Base-by-base conservation (phyloP, 1,140 invertebrate species). In the Pogonomyrmex californicus region DNA sequence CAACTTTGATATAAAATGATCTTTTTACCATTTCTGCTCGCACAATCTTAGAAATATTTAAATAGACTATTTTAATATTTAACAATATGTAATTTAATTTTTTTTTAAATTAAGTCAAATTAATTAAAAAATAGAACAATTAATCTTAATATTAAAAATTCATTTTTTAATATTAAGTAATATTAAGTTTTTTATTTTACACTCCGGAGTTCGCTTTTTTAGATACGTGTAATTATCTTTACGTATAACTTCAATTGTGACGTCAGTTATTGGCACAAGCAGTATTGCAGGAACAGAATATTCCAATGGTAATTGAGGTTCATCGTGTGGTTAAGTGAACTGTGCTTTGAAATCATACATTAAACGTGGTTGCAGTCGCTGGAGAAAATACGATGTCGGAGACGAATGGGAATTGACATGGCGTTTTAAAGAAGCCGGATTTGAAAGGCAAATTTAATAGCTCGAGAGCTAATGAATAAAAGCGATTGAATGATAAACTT, bases 381-480 rank as follows among this genome's bases (percentile, higher is more conserved):
- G n/a, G n/a, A 38, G 44, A 54, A 54, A 81, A 56, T 81, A 70
- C 63, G 77, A 65, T 65, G 17, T 36, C 41, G 44, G 33, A 2
- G 44, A 65, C 30, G 60, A 54, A 23, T 3, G 41, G 23, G 77
- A 56, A 70, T 81, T 81, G 63, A 81, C 77, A 70, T 14, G 23
- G 38, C 14, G 65, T 36, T 58, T 71, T 56, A 81, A 81, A 70
- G 65, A 70, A 81, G 36, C 10, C 38, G 14, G 9, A 71, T 81
- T 41, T 71, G n/a, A 81, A 81, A 71, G 78, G 49, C 78, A 71
- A 81, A 81, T 71, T 81, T 71, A 81, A 81, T 81, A 81, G 65
- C 78, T n/a, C 14, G 65, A 56, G 49, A 70, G 49, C 38, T 81
- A 71, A 56, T 81, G 65, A 81, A 71, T 81, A 70, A 81, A 81